Evolutionary conservation across 2,113 vertebrate species (phyloP).

Genomic region (Cottus gobio): DNA sequence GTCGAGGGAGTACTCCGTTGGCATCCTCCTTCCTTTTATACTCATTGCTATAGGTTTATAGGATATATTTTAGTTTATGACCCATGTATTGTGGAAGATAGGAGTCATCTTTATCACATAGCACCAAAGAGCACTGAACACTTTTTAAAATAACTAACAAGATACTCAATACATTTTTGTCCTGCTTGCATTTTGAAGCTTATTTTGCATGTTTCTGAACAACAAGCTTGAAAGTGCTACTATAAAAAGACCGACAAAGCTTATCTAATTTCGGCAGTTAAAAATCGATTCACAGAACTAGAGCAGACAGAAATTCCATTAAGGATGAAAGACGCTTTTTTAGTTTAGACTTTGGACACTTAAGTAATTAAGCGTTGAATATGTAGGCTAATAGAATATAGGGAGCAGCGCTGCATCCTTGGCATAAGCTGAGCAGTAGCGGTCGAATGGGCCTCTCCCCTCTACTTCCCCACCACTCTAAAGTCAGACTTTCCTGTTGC

Average conservation of each 20-base stretch:
- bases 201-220: slow-evolving; percentile 17
- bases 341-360: slow-evolving; percentile 50
- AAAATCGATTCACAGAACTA: slow-evolving; percentile 50
- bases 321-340: slow-evolving; percentile 32
- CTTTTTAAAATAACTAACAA: slow-evolving; percentile 8
- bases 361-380: slow-evolving; percentile 47
- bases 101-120: background rate
- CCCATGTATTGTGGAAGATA: background rate
- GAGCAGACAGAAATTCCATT: slow-evolving; percentile 43
- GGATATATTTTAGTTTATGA: background rate
- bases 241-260: slow-evolving; percentile 24
- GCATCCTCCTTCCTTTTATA: slow-evolving; percentile 1
- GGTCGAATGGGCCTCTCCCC: slow-evolving; percentile 56
- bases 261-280: slow-evolving; percentile 32
- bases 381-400: slow-evolving; percentile 59
- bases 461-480: slow-evolving; percentile 5
- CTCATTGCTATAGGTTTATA: background rate
- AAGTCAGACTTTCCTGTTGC: slow-evolving; percentile 72
- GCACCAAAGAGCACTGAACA: background rate
- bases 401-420: slow-evolving; percentile 16
- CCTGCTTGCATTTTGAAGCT: slow-evolving; percentile 3
- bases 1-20: background rate
- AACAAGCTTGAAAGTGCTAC: slow-evolving; percentile 7
- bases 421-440: slow-evolving; percentile 26
- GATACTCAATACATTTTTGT: slow-evolving; percentile 1